These are phyloP conservation scores for Sebastes jordani DNA, from an alignment of 2,797 vertebrate species.

Conservation along the genomic window DNA sequence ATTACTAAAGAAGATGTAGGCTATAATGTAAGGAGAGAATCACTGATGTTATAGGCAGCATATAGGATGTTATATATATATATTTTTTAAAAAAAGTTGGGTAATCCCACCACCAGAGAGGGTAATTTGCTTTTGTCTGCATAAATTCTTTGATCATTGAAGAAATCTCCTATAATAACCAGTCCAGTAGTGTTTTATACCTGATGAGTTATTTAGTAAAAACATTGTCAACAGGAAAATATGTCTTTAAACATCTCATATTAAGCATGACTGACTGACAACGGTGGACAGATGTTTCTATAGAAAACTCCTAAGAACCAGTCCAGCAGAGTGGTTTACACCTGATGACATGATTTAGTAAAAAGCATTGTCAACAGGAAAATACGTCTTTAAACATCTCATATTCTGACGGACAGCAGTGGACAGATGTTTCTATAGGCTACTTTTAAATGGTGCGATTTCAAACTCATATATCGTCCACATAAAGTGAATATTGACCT, in stretches of 20 bases:
- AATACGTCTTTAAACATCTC: not conserved
- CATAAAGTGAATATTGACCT: constrained; percentile 20
- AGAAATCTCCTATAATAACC: not conserved
- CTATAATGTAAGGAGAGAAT: constrained; percentile 31
- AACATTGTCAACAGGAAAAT: too few relatives aligned
- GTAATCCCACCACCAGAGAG: not conserved
- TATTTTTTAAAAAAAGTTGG: not conserved
- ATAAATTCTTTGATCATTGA: not conserved
- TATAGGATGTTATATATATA: not conserved
- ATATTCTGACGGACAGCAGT: not conserved
- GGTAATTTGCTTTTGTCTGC: not conserved
- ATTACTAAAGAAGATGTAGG: constrained; percentile 44
- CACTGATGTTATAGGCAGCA: constrained; percentile 18
- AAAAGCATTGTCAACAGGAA: too few relatives aligned
- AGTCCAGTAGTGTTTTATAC: not conserved
- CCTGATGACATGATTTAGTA: not conserved
- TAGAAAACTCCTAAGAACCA: not conserved
- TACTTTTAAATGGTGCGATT: not conserved
- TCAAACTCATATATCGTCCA: not conserved
- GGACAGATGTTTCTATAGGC: constrained; percentile 11
- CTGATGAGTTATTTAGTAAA: not conserved
- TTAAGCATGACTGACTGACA: not conserved
- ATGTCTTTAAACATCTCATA: not conserved
- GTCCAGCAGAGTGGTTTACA: too few relatives aligned
- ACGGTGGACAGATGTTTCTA: constrained; percentile 15